Evolutionary conservation across 35 echinoderm and acorn worm genomes (phyloP), one percentile per base, ranked within the genome.

Genomic region (Heliocidaris erythrogramma): DNA sequence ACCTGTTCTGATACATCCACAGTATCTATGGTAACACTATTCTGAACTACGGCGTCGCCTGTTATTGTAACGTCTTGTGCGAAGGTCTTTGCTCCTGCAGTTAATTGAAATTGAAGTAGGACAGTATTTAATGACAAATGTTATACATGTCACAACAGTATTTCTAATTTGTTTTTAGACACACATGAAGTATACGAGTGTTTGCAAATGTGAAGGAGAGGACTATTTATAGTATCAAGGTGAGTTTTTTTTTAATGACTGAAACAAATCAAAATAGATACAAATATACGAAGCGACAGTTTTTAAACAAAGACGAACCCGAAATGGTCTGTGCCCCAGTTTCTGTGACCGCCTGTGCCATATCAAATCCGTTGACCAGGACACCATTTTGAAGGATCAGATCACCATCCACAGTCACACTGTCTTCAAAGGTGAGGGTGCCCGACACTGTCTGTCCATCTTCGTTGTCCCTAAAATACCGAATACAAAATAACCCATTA

Each of bases 1-100:
- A 92, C 91, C 48, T 92, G 48, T 48, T 92, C 48, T 21, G 91
- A 92, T 11, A 92, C 49, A 92, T 92, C 91, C 18, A 92, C 91
- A 4, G 48, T 59, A 59, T 92, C 91, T n/a, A 92, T 13, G n/a
- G 91, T 92, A 52, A 52, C 49, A 92, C 50, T 59, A 2, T 32
- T 14, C 27, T 92, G 91, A 59, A 92, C n/a, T 9, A 92, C 91
- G 24, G 91, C 91, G 30, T 92, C 12, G 6, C 91, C 50, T 52
- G 91, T 50, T 49, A 92, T 53, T 30, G 47, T 30, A 17, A 92
- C 49, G 12, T 12, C 49, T 27, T 92, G 5, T 12, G 13, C 2
- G 48, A 92, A 92, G 48, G 49, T 92, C 49, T 92, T 92, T 30
- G 91, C 49, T 17, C 91, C 91, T 92, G 6, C 18, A 87, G 18